phyloP scores from a whole-genome alignment of 2,888 invertebrate species.

The Lepidocyrtoides sp. region DNA sequence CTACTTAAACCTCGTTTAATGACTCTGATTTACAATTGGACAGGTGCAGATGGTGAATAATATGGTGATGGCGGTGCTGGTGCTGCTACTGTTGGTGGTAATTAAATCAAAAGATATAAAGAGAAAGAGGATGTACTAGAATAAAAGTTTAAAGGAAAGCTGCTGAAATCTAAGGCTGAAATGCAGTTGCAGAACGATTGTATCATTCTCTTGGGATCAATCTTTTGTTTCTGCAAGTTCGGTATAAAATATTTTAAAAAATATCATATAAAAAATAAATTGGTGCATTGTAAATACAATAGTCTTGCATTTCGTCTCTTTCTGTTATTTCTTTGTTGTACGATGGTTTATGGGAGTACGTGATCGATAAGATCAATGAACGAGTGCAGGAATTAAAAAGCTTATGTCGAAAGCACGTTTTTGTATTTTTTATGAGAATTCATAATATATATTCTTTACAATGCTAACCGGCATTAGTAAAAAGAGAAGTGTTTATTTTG shows the following conservation, averaged over 20 bases:
- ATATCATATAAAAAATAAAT: neutral
- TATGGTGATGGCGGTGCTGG: no score
- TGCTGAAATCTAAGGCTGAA: no score
- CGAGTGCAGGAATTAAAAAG: neutral
- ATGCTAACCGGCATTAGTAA: no score
- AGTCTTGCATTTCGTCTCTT: no score
- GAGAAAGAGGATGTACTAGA: neutral
- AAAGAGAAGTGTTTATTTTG: no score
- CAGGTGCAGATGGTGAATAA: constrained; percentile 8
- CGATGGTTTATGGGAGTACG: neutral
- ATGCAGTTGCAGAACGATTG: neutral
- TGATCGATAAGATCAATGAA: constrained; percentile 30
- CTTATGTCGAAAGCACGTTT: no score
- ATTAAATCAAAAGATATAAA: neutral
- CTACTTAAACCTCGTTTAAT: constrained; percentile 4
- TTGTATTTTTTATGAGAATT: no score
- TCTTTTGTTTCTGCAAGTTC: no score
- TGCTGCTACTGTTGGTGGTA: no score
- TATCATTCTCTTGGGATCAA: neutral
- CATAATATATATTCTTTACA: no score
- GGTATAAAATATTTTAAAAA: neutral
- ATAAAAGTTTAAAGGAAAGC: neutral
- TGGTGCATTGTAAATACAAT: no score
- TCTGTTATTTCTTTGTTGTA: neutral
- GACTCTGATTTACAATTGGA: constrained; percentile 34